phyloP scores from a whole-genome alignment of 2,113 vertebrate genomes.

The Cairina moschata region DNA sequence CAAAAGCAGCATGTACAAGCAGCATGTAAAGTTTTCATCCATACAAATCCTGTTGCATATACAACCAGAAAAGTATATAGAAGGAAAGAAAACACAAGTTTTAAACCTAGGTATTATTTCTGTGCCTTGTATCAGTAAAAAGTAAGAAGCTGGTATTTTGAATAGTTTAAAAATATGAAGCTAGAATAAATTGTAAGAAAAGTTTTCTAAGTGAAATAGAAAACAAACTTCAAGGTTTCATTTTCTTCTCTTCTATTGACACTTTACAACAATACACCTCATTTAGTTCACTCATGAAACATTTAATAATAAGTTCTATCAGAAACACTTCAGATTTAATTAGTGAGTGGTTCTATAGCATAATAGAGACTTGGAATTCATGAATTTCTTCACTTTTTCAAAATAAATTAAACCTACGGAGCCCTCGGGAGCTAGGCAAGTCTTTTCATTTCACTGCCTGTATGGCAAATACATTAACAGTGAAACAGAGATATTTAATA shows the following conservation, averaged over 20 bases:
- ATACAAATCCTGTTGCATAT: neutral
- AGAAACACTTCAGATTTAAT: neutral
- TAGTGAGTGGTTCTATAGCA: neutral
- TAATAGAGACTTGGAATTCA: neutral
- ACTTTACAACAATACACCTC: neutral
- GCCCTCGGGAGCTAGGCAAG: neutral
- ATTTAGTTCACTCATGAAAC: neutral
- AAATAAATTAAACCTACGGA: neutral
- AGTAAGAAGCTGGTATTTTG: neutral
- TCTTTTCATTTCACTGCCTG: neutral
- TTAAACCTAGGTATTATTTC: neutral
- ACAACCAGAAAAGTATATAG: neutral
- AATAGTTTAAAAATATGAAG: neutral
- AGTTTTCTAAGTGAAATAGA: constrained; percentile 1
- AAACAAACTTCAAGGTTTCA: neutral
- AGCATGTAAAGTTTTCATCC: neutral
- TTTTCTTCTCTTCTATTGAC: neutral
- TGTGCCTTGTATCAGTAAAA: neutral
- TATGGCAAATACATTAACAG: neutral
- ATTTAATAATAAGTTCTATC: neutral
- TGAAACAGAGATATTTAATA: neutral
- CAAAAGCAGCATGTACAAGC: neutral
- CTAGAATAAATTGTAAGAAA: neutral
- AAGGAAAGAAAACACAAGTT: neutral
- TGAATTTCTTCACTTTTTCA: neutral